Evolutionary conservation across 2,113 vertebrate species (phyloP).

Genomic region (Delphinus delphis): DNA sequence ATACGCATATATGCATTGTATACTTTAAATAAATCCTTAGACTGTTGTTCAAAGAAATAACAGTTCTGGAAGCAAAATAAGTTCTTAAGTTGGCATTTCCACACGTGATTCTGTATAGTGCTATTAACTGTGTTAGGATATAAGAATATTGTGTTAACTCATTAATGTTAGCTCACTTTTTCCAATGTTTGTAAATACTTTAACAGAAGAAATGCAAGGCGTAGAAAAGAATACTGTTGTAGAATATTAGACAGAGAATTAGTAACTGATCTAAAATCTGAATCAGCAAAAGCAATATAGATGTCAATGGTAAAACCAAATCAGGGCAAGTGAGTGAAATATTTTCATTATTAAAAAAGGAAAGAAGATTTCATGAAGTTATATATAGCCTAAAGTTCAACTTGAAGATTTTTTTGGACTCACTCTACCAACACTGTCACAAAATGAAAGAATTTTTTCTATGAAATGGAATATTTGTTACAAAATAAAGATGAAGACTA

Average conservation of each 20-base stretch:
- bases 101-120: not conserved
- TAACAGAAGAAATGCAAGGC: not conserved
- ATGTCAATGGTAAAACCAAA: conserved; percentile 25
- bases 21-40: conserved; percentile 1
- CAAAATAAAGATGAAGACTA: not conserved
- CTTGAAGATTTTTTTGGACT: not conserved
- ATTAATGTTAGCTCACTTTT: not conserved
- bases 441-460: not conserved
- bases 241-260: not conserved
- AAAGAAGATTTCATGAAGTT: not conserved
- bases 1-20: not conserved
- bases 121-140: not conserved
- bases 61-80: not conserved
- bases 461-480: not conserved
- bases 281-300: not conserved
- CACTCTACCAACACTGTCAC: not conserved
- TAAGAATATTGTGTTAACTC: not conserved
- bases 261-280: not conserved
- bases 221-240: not conserved
- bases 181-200: not conserved
- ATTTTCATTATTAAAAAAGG: not conserved
- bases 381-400: not conserved
- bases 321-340: not conserved
- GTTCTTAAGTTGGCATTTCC: conserved; percentile 28
- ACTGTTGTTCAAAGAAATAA: conserved; percentile 14